Percentiles rank a stretch among this genome's conserved stretches.
Conservation (phyloP, 2,113 vertebrate species). For the Camelus dromedarius region DNA sequence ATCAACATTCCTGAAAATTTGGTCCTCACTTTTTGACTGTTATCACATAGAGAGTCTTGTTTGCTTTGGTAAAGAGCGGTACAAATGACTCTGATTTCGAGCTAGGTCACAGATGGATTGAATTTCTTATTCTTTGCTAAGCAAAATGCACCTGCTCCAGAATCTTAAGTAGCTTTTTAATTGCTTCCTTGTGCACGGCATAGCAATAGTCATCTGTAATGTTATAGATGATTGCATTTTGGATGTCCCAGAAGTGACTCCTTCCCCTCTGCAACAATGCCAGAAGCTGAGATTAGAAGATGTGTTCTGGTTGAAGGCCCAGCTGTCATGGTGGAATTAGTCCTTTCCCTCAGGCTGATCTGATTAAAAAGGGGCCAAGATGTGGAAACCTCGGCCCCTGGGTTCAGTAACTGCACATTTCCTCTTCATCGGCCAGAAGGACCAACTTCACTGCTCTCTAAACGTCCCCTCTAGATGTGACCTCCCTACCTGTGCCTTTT, state of each 20-base stretch:
- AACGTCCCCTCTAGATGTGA: not conserved
- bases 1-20: constrained; percentile 39
- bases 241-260: constrained; percentile 72
- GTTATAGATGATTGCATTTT: constrained; percentile 54
- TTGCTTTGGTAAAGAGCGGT: constrained; percentile 66
- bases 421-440: not conserved
- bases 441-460: not conserved
- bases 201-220: constrained; percentile 74
- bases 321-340: constrained; percentile 67
- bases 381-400: not conserved
- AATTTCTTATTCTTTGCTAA: constrained; percentile 74
- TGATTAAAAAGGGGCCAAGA: constrained; percentile 59
- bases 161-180: constrained; percentile 75
- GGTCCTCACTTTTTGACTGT: not conserved
- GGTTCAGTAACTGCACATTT: constrained; percentile 21
- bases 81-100: constrained; percentile 66
- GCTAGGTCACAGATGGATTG: constrained; percentile 69
- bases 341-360: constrained; percentile 57
- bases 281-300: constrained; percentile 72
- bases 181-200: constrained; percentile 78
- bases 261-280: constrained; percentile 57
- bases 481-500: not conserved
- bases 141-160: constrained; percentile 81
- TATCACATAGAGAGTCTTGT: constrained; percentile 38
- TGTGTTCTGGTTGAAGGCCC: constrained; percentile 67